Percentiles rank a stretch among this genome's conserved stretches.
These are phyloP conservation scores for Pediacus dermestoides DNA, from an alignment of 2,888 invertebrate species.

Conservation along the genomic window DNA sequence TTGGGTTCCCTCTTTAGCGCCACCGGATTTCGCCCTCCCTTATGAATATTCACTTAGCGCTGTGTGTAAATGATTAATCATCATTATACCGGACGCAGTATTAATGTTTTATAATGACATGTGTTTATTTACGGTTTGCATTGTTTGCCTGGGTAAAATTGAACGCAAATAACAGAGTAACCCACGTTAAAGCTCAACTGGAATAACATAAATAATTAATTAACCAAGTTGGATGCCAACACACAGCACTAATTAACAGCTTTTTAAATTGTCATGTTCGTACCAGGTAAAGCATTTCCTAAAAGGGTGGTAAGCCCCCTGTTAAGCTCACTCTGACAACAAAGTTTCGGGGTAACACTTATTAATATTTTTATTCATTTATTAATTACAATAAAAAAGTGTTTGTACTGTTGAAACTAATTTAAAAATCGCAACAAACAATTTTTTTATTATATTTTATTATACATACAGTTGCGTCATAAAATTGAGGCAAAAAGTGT, in stretches of 20 bases:
- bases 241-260: constrained; percentile 7
- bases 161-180: constrained; percentile 21
- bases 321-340: too few relatives aligned
- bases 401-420: too few relatives aligned
- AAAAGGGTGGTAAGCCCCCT: too few relatives aligned
- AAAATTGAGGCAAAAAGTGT: too few relatives aligned
- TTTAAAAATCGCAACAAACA: too few relatives aligned
- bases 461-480: too few relatives aligned
- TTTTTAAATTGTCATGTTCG: constrained; percentile 6
- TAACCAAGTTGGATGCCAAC: constrained; percentile 4
- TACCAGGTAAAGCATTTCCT: constrained; percentile 1
- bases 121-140: constrained; percentile 44
- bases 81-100: constrained; percentile 46
- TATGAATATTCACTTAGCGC: constrained; percentile 45
- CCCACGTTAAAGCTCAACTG: constrained; percentile 10
- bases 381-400: too few relatives aligned
- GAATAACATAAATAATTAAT: constrained; percentile 8
- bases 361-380: too few relatives aligned
- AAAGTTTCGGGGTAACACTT: too few relatives aligned
- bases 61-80: constrained; percentile 49
- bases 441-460: too few relatives aligned
- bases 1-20: constrained; percentile 5
- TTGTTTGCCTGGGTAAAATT: constrained; percentile 34
- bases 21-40: constrained; percentile 24
- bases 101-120: constrained; percentile 49